These are phyloP conservation scores for Diarsia brunnea DNA, from an alignment of 2,888 invertebrate species.

Conservation along the genomic window DNA sequence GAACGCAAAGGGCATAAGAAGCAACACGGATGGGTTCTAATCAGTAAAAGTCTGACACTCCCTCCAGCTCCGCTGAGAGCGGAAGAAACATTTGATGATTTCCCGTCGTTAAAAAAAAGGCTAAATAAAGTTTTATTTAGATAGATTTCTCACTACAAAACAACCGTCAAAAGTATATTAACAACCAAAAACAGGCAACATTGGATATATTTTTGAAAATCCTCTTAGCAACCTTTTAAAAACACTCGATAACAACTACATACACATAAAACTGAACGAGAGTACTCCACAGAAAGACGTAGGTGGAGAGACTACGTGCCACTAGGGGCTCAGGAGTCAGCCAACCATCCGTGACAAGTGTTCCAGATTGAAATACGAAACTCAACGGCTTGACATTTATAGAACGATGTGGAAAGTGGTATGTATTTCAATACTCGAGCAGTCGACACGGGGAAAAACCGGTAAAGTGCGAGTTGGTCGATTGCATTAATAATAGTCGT, in stretches of 20 bases:
- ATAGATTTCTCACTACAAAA: background rate
- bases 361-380: conserved; percentile 50
- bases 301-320: conserved; percentile 18
- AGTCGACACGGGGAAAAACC: background rate
- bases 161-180: background rate
- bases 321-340: conserved; percentile 17
- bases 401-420: conserved; percentile 32
- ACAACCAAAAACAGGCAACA: background rate
- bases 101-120: no score
- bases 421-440: conserved; percentile 37
- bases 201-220: background rate
- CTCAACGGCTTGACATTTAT: conserved; percentile 43
- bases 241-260: conserved; percentile 5
- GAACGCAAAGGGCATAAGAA: no score
- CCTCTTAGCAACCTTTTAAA: background rate
- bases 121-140: background rate
- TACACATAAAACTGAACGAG: conserved; percentile 1
- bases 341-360: conserved; percentile 34
- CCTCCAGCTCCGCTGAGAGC: no score
- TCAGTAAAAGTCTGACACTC: no score
- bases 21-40: no score
- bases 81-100: no score
- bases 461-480: no score
- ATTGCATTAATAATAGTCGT: background rate
- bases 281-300: conserved; percentile 17